Evolutionary conservation across 2,113 vertebrate species (phyloP).

Genomic region (Sprattus sprattus): DNA sequence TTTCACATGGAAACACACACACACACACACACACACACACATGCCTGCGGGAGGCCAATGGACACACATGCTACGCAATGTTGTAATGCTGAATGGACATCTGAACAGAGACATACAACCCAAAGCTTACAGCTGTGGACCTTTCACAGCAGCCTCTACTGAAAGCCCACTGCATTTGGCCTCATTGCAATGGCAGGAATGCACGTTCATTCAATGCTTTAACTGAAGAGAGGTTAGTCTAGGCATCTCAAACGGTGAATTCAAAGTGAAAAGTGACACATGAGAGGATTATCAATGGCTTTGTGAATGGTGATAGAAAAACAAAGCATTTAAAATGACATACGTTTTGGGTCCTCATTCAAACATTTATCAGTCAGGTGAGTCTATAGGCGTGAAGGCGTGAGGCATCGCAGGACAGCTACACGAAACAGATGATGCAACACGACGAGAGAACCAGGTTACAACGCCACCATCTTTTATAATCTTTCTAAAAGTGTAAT

Average conservation of each 20-base stretch:
- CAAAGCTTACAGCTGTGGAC: background rate
- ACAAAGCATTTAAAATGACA: too few relatives aligned
- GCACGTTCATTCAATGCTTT: too few relatives aligned
- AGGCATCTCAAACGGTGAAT: too few relatives aligned
- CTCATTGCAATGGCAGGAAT: background rate
- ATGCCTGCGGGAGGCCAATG: background rate
- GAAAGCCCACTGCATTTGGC: background rate
- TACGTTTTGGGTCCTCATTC: too few relatives aligned
- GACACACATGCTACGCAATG: background rate
- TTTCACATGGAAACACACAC: background rate
- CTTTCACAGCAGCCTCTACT: background rate
- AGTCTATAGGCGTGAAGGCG: too few relatives aligned
- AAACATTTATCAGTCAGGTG: too few relatives aligned
- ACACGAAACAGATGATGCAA: background rate
- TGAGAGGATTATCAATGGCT: background rate
- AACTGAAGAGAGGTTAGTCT: too few relatives aligned
- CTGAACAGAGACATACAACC: background rate
- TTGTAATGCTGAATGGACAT: background rate
- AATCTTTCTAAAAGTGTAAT: background rate
- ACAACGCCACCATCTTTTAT: too few relatives aligned
- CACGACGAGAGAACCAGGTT: background rate
- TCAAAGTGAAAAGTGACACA: background rate
- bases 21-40: conserved; percentile 32
- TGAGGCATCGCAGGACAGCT: too few relatives aligned
- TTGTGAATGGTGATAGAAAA: background rate